Evolutionary conservation across 2,113 vertebrate genomes (phyloP).

Genomic region (Isurus oxyrinchus): DNA sequence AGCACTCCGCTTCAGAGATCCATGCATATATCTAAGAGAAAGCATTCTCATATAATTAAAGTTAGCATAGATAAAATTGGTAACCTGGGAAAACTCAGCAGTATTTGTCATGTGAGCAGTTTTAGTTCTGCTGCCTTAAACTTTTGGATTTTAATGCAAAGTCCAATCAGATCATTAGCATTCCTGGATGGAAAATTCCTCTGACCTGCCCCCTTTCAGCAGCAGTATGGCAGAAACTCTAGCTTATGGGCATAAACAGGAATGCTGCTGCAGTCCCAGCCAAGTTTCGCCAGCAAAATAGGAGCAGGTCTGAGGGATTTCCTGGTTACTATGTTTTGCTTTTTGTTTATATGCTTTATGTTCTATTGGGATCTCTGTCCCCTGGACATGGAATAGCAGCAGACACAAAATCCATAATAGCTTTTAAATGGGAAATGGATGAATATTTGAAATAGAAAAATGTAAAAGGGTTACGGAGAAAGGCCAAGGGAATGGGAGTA

Average conservation of each 20-base stretch:
- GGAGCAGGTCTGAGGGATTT: not conserved
- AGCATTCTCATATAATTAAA: not conserved
- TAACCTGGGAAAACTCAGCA: not conserved
- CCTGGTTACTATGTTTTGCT: not conserved
- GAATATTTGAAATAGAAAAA: not conserved
- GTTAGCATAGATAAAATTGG: not conserved
- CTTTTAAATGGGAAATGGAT: slow-evolving; percentile 28
- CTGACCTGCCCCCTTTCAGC: not conserved
- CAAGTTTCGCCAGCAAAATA: not conserved
- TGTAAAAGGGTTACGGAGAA: not conserved
- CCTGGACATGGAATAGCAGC: not conserved
- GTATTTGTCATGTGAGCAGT: not conserved
- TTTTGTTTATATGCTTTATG: not conserved
- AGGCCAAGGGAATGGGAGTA: not conserved
- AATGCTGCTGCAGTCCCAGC: not conserved
- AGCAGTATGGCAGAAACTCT: not conserved
- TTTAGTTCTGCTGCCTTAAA: not conserved
- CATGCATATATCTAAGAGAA: not conserved
- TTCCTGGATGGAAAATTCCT: not conserved
- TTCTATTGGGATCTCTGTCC: slow-evolving; percentile 3
- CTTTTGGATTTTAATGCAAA: not conserved
- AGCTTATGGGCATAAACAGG: not conserved
- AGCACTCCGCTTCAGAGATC: not conserved
- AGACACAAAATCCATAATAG: slow-evolving; percentile 6
- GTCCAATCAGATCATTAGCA: not conserved